These are phyloP conservation scores for Nibea albiflora DNA, from an alignment of 2,113 vertebrate species.

Conservation along the genomic window DNA sequence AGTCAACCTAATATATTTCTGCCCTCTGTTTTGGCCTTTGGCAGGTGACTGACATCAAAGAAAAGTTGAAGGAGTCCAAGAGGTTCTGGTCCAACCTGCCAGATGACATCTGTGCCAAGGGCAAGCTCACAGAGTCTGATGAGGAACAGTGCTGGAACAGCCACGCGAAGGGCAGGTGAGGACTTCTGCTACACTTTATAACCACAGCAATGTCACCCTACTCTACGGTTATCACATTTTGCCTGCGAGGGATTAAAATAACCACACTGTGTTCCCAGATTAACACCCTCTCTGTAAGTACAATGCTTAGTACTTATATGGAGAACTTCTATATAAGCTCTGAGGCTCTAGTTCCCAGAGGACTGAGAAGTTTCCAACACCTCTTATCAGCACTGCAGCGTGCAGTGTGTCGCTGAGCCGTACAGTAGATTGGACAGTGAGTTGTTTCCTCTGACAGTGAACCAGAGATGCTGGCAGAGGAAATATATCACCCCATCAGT, in stretches of 20 bases:
- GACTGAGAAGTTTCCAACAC: constrained; percentile 54
- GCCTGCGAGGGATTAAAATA: constrained; percentile 77
- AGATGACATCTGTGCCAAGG: constrained; percentile 91
- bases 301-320: constrained; percentile 64
- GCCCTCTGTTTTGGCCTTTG: constrained; percentile 62
- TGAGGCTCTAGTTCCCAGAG: constrained; percentile 56
- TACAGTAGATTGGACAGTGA: constrained; percentile 40
- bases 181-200: constrained; percentile 35
- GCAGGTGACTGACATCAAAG: constrained; percentile 96
- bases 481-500: constrained; percentile 40
- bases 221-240: constrained; percentile 65
- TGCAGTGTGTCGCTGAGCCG: constrained; percentile 29
- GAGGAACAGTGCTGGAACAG: constrained; percentile 99
- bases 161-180: constrained; percentile 96
- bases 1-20: constrained; percentile 13
- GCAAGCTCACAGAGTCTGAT: constrained; percentile 85
- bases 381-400: constrained; percentile 59
- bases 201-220: constrained; percentile 35
- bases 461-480: constrained; percentile 55
- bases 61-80: constrained; percentile 93
- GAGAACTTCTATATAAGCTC: constrained; percentile 65
- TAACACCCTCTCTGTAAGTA: constrained; percentile 57
- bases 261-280: constrained; percentile 70
- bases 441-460: constrained; percentile 55
- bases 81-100: constrained; percentile 95